Percentiles rank a stretch among this genome's conserved stretches.
phyloP scores from a whole-genome alignment of 53 echinoderm and acorn worm species.

The Arbacia lixula region DNA sequence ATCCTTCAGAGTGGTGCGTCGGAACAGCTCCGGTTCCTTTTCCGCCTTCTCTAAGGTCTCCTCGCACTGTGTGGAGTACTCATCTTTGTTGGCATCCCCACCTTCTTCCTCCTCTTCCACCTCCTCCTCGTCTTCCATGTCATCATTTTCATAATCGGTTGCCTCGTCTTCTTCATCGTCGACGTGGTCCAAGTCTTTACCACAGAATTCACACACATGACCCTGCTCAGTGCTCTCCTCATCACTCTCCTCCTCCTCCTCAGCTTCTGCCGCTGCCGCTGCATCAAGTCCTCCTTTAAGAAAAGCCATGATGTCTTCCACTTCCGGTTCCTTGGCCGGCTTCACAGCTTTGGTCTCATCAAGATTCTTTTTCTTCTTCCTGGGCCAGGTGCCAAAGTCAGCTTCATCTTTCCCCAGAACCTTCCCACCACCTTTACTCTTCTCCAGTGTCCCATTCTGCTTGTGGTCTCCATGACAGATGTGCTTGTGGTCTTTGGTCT shows the following conservation, averaged over 20 bases:
- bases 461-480: constrained; percentile 8
- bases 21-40: constrained; percentile 46
- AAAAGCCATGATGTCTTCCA: constrained; percentile 79
- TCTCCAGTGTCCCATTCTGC: neutral
- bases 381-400: constrained; percentile 54
- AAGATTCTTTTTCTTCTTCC: constrained; percentile 19
- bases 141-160: neutral
- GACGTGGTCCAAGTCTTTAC: constrained; percentile 17
- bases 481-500: constrained; percentile 54
- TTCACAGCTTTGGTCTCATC: constrained; percentile 50
- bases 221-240: constrained; percentile 7
- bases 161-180: constrained; percentile 36
- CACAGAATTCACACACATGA: constrained; percentile 30
- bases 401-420: constrained; percentile 27
- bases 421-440: constrained; percentile 4
- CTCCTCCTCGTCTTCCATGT: neutral
- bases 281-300: constrained; percentile 60
- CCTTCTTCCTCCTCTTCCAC: constrained; percentile 25
- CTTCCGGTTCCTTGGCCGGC: no score
- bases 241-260: constrained; percentile 36
- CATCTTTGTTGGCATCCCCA: constrained; percentile 7
- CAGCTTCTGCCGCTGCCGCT: constrained; percentile 22
- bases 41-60: constrained; percentile 37
- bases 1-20: constrained; percentile 4
- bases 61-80: constrained; percentile 34